These are phyloP conservation scores for Macropis europaea DNA, from an alignment of 2,888 invertebrate genomes.

Conservation along the genomic window DNA sequence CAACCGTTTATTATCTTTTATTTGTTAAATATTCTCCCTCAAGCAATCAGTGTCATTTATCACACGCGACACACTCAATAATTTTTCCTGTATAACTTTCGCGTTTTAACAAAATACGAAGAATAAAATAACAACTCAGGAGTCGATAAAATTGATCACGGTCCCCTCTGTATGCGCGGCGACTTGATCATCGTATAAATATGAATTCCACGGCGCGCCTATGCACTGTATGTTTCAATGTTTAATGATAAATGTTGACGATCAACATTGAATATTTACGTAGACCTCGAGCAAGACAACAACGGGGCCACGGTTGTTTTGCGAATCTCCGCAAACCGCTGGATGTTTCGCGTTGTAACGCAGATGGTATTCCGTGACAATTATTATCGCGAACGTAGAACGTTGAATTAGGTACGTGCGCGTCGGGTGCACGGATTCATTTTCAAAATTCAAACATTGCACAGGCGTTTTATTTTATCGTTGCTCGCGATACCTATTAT, in stretches of 20 bases:
- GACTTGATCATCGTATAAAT: constrained; percentile 21
- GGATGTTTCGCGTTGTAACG: constrained; percentile 37
- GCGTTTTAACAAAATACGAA: too few species aligned
- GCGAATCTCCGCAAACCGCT: constrained; percentile 48
- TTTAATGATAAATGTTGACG: constrained; percentile 38
- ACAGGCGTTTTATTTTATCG: too few species aligned
- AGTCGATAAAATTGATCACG: too few species aligned
- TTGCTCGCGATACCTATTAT: too few species aligned
- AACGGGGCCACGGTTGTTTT: constrained; percentile 43
- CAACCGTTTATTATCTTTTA: too few species aligned
- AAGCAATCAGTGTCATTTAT: too few species aligned
- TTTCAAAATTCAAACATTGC: too few species aligned
- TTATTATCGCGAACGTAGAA: constrained; percentile 54
- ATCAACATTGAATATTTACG: constrained; percentile 42
- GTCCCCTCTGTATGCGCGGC: background rate
- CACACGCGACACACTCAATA: too few species aligned
- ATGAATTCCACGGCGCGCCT: background rate
- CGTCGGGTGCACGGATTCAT: too few species aligned
- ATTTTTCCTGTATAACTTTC: too few species aligned
- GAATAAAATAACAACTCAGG: too few species aligned
- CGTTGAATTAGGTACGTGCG: constrained; percentile 59
- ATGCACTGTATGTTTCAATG: constrained; percentile 13
- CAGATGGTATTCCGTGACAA: constrained; percentile 49
- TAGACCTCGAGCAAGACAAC: constrained; percentile 8
- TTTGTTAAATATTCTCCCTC: too few species aligned